Conservation (phyloP, 2,888 invertebrate genomes). For the Kryphioiulus occultus region DNA sequence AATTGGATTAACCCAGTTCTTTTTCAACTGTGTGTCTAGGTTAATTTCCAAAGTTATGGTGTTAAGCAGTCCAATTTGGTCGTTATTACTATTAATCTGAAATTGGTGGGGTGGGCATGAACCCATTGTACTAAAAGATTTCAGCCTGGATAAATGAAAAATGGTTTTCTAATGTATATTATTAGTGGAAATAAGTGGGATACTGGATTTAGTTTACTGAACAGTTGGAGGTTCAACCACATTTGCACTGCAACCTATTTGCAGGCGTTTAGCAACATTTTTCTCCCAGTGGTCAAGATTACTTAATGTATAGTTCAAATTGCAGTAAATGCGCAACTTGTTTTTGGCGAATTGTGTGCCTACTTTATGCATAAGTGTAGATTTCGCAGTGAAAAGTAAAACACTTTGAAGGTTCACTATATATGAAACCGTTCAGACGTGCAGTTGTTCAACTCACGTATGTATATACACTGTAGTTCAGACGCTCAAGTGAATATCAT, state of each 20-base stretch:
- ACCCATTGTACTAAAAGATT: slow-evolving; percentile 6
- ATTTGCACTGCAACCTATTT: not conserved
- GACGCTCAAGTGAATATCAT: not conserved
- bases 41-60: slow-evolving; percentile 24
- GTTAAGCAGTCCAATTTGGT: not conserved
- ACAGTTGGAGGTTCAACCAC: slow-evolving; percentile 12
- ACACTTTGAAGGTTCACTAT: too few relatives aligned
- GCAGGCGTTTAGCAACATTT: not conserved
- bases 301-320: not conserved
- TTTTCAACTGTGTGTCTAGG: slow-evolving; percentile 28
- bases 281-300: not conserved
- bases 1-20: slow-evolving; percentile 33
- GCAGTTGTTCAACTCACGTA: not conserved
- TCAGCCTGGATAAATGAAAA: not conserved
- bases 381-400: too few relatives aligned
- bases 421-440: too few relatives aligned
- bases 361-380: too few relatives aligned
- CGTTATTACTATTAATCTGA: not conserved
- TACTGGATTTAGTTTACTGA: slow-evolving; percentile 21
- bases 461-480: too few relatives aligned
- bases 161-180: not conserved
- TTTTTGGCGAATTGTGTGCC: too few relatives aligned
- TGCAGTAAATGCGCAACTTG: not conserved
- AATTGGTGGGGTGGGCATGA: slow-evolving; percentile 13
- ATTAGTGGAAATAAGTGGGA: slow-evolving; percentile 10